Conservation (phyloP, 2,797 vertebrate genomes). For the Acridotheres tristis region DNA sequence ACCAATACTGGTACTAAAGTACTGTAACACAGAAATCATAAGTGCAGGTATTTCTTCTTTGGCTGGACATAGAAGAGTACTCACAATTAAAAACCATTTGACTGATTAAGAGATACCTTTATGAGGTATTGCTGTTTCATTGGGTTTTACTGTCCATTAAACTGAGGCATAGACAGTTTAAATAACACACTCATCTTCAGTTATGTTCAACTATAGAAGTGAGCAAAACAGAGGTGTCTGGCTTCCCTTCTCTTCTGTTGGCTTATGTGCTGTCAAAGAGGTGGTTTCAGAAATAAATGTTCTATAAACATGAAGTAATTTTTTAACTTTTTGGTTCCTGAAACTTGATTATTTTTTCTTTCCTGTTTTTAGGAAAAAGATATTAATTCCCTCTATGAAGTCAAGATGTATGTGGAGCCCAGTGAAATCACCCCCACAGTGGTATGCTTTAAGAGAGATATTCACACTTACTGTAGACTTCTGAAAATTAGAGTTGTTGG, state of each 20-base stretch:
- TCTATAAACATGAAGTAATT: background rate
- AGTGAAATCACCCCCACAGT: constrained; percentile 90
- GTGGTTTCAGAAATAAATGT: background rate
- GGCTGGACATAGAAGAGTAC: background rate
- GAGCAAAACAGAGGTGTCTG: background rate
- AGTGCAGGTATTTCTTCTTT: background rate
- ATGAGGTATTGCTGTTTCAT: background rate
- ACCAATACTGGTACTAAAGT: background rate
- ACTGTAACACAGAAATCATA: background rate
- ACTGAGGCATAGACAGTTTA: background rate
- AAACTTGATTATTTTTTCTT: background rate
- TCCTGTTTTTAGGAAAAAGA: constrained; percentile 82
- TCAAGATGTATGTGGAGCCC: constrained; percentile 92
- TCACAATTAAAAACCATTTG: background rate
- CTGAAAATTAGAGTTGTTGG: background rate
- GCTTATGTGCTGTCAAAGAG: background rate
- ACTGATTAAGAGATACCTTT: background rate
- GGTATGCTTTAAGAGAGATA: constrained; percentile 74
- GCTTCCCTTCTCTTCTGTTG: background rate
- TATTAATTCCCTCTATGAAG: constrained; percentile 87
- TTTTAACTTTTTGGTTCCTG: background rate
- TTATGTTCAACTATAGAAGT: background rate
- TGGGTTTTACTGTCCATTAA: background rate
- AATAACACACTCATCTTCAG: background rate
- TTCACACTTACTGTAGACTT: background rate